Base-by-base conservation (phyloP, 2,113 vertebrate species). In the Scartelaos histophorus region DNA sequence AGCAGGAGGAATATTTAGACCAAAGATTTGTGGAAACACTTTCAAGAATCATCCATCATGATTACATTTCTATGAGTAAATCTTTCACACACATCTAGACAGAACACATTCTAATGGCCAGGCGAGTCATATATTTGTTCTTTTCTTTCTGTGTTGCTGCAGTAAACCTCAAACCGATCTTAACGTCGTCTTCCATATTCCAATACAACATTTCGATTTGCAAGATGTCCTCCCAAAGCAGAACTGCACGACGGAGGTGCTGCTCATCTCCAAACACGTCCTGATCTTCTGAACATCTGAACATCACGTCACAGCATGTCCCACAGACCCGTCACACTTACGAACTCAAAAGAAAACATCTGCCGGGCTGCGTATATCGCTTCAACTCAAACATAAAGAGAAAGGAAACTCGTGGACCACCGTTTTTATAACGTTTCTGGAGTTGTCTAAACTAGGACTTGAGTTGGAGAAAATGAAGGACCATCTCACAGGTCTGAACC, bases 251-350 rank as follows among this genome's bases (percentile, higher is more conserved):
- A 64, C 19, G 58, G 19, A 16, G 38, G 17, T 29, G 56, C 16
- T 9, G 12, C 25, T 51, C 38, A 34, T 62, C 53, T 25, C 29
- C 2, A 5, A 35, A 51, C 17, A n/a, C 11, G n/a, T 17, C 17
- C 7, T 43, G 51, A 74, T 72, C 21, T 64, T 29, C 9, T 67
- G 71, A 65, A n/a, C n/a, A n/a, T n/a, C 80, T 66, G 43, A n/a
- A 70, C 16, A 67, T 67, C 56, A 68, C 79, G 62, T 80, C 74
- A 43, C 56, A 66, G 38, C 21, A 53, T 60, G 15, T 78, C 38
- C 61, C 53, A 56, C 5, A 62, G 2, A 13, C 34, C 25, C 29
- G 74, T 56, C 29, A 58, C 35, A 15, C 45, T 51, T n/a, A 53
- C 25, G 34, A 76, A 57, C 67, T 17, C 46, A 35, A 53, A 61